Percentiles rank a stretch among this genome's conserved stretches.
Evolutionary conservation across 92 coral and sea anemone genomes (phyloP).

Genomic region (Palythoa heliodiscus): DNA sequence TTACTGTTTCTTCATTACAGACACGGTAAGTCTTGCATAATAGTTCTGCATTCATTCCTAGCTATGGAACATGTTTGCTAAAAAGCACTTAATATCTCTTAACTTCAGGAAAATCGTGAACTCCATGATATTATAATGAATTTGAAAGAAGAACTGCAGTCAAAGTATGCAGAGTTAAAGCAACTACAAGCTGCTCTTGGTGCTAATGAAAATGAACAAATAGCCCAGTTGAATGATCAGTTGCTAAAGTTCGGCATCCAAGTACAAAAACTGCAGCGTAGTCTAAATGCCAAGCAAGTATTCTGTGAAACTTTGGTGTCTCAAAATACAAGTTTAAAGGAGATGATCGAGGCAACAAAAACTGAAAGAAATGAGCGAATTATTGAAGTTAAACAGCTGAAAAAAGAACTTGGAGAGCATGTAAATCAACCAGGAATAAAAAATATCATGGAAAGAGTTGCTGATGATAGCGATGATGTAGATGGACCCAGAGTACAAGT

Average conservation of each 20-base stretch:
- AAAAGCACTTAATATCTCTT: background rate
- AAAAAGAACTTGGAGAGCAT: conserved; percentile 60
- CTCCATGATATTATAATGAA: conserved; percentile 84
- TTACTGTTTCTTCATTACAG: background rate
- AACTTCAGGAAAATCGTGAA: conserved; percentile 78
- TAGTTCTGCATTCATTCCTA: background rate
- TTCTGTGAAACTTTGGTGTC: conserved; percentile 79
- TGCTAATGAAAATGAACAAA: conserved; percentile 64
- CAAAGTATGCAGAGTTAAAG: conserved; percentile 53
- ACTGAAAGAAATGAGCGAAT: conserved; percentile 54
- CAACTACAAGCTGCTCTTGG: conserved; percentile 60
- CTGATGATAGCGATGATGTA: conserved; percentile 48
- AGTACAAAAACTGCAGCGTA: conserved; percentile 58
- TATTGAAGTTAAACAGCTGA: conserved; percentile 57
- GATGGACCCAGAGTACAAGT: conserved; percentile 49
- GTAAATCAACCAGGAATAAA: conserved; percentile 62
- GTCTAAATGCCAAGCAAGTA: conserved; percentile 82
- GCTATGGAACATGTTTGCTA: background rate
- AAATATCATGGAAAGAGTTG: conserved; percentile 57
- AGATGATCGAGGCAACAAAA: conserved; percentile 58
- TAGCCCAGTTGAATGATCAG: conserved; percentile 56
- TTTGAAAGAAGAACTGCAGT: conserved; percentile 64
- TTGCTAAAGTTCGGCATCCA: conserved; percentile 61
- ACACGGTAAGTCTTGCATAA: background rate
- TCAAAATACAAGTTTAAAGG: conserved; percentile 73